Base-by-base conservation (phyloP, 2,797 vertebrate species). In the Potorous gilbertii region DNA sequence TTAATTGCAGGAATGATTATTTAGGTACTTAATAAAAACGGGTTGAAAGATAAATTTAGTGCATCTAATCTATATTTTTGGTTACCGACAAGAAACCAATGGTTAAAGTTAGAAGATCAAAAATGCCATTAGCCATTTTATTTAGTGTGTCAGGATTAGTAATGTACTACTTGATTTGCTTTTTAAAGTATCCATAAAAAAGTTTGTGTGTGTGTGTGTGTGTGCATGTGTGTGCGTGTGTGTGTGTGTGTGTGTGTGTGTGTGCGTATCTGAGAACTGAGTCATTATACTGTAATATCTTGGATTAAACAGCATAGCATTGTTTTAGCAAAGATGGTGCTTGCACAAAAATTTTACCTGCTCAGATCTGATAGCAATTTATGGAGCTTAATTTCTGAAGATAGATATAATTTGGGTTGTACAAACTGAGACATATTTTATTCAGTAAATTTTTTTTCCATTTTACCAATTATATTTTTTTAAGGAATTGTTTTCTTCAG, bases 1-100 rank as follows among this genome's bases (percentile, higher is more conserved):
- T 54, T 74, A 50, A 92, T 90, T 95, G 55, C 12, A 95, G 94
- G 96, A 96, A 96, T 96, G 56, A 92, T 96, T 95, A 91, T 92
- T 95, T 97, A 90, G 56, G 56, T 95, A 93, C 81, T 95, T 97
- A 91, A 29, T 66, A 96, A 62, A 16, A 97, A 93, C 97, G 81
- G 8, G 31, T 92, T 2, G 87, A 92, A 29, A 55, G 55, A 93
- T 10, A 96, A 66, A 94, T 97, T 92, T 89, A 94, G 1, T 95
- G 54, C 94, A 52, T 92, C 3, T 56, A 54, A 96, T 96, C 28
- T 2, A 91, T 3, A 50, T 93, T 96, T 96, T 94, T 95, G 62
- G 52, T 96, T 96, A 93, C 46, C 93, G 62, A 74, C 94, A 96
- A 95, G 54, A 98, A 95, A 89, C 59, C 54, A 56, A 3, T 13